Percentiles rank a stretch among this genome's conserved stretches.
Evolutionary conservation across 1,140 invertebrate genomes (phyloP).

Genomic region (Monochamus saltuarius): DNA sequence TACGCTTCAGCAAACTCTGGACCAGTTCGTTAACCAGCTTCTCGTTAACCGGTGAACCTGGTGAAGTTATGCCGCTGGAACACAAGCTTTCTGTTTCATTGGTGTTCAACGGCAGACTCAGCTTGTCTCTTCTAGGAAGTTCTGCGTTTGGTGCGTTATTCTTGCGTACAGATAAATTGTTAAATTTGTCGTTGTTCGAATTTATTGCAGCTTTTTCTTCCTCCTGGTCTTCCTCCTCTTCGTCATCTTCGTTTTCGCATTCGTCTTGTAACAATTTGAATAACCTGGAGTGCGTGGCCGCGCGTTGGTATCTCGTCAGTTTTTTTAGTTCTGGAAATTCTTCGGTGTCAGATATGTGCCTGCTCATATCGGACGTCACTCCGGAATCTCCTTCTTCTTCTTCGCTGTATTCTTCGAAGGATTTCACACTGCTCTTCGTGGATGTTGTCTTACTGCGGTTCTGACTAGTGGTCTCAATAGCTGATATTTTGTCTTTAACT

Average conservation of each 20-base stretch:
- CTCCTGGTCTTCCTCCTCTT: conserved; percentile 44
- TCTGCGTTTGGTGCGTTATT: conserved; percentile 9
- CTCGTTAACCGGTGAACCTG: conserved; percentile 53
- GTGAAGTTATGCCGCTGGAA: conserved; percentile 51
- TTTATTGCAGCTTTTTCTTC: conserved; percentile 35
- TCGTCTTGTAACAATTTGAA: conserved; percentile 67
- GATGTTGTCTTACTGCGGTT: conserved; percentile 35
- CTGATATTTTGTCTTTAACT: conserved; percentile 48
- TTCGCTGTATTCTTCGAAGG: conserved; percentile 40
- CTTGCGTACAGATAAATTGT: conserved; percentile 34
- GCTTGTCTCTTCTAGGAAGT: conserved; percentile 46
- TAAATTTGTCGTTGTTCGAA: conserved; percentile 36
- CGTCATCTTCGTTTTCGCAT: conserved; percentile 48
- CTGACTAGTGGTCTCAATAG: conserved; percentile 43
- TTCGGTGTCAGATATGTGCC: conserved; percentile 66
- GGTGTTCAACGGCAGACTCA: conserved; percentile 48
- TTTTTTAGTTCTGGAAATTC: conserved; percentile 61
- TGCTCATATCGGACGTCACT: conserved; percentile 69
- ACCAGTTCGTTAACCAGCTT: conserved; percentile 60
- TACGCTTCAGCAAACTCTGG: conserved; percentile 57
- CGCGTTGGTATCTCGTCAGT: conserved; percentile 64
- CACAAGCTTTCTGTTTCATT: conserved; percentile 42
- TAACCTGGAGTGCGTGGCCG: conserved; percentile 70
- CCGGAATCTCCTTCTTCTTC: conserved; percentile 70
- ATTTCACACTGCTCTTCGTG: conserved; percentile 45